Percentiles rank a stretch among this genome's conserved stretches.
phyloP scores from a whole-genome alignment of 2,888 invertebrate genomes.

The Dynastes maya region DNA sequence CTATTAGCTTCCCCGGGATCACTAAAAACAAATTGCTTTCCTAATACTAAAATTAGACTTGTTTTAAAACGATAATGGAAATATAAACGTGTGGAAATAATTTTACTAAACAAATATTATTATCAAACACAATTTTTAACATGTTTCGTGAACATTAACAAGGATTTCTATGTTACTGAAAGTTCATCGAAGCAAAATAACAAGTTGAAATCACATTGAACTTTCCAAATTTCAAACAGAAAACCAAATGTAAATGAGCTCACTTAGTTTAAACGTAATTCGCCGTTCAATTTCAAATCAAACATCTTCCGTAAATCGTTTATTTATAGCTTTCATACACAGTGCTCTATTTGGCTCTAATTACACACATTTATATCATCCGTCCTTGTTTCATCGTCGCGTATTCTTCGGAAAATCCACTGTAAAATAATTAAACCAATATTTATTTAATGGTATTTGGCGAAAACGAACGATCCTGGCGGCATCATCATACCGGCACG shows the following conservation, averaged over 20 bases:
- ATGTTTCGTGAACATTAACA: too few species aligned
- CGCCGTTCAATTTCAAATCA: conserved; percentile 4
- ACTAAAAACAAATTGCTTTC: too few species aligned
- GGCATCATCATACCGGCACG: conserved; percentile 1
- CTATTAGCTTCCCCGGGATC: too few species aligned
- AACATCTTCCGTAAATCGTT: conserved; percentile 11
- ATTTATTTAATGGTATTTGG: conserved; percentile 27
- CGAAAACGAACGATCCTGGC: conserved; percentile 7
- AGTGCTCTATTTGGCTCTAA: neutral
- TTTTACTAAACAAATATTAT: too few species aligned
- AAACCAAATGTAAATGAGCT: neutral
- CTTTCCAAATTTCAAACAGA: neutral
- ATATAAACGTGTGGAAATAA: too few species aligned
- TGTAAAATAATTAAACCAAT: conserved; percentile 25
- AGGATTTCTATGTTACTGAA: too few species aligned
- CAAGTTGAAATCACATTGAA: neutral
- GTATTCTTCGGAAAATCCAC: conserved; percentile 1
- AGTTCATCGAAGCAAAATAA: neutral
- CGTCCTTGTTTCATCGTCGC: neutral
- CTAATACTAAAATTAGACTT: too few species aligned
- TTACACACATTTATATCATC: neutral
- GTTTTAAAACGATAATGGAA: too few species aligned
- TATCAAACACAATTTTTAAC: too few species aligned
- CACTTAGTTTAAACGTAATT: neutral
- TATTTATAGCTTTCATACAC: neutral